phyloP scores from a whole-genome alignment of 1,140 invertebrate genomes.

The Conus betulinus region DNA sequence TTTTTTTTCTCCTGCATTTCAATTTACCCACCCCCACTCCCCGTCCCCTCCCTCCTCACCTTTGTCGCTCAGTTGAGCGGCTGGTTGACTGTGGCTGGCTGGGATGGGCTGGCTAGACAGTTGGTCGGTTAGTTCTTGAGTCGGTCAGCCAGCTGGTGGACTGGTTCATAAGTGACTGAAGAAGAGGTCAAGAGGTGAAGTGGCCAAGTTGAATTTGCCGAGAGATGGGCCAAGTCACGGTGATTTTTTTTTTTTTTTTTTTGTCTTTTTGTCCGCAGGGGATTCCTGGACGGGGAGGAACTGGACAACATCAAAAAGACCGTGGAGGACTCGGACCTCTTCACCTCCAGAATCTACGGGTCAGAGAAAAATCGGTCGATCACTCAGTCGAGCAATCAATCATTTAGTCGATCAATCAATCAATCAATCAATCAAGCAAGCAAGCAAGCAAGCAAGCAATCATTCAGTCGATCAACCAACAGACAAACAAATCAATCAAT shows the following conservation, averaged over 20 bases:
- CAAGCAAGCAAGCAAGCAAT: neutral
- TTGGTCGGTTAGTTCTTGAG: no score
- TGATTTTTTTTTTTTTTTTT: neutral
- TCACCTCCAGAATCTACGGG: conserved; percentile 45
- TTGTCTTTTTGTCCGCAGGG: conserved; percentile 8
- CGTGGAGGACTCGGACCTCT: conserved; percentile 29
- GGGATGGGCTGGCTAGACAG: no score
- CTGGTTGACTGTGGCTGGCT: no score
- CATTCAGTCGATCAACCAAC: neutral
- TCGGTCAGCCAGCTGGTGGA: neutral
- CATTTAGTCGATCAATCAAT: no score
- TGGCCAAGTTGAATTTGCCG: no score
- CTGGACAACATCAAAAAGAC: conserved; percentile 5
- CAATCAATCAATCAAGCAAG: no score
- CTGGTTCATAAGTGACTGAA: neutral
- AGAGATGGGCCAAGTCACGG: no score
- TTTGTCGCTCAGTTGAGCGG: neutral
- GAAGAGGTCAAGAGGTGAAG: neutral
- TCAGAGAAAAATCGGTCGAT: conserved; percentile 28
- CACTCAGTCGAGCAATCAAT: no score
- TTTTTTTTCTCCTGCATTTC: conserved; percentile 1
- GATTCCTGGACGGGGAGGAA: conserved; percentile 24
- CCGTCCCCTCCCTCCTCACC: conserved; percentile 4
- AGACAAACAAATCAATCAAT: no score
- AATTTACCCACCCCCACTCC: neutral